phyloP scores from a whole-genome alignment of 2,888 invertebrate species.

The Hybos culiciformis region DNA sequence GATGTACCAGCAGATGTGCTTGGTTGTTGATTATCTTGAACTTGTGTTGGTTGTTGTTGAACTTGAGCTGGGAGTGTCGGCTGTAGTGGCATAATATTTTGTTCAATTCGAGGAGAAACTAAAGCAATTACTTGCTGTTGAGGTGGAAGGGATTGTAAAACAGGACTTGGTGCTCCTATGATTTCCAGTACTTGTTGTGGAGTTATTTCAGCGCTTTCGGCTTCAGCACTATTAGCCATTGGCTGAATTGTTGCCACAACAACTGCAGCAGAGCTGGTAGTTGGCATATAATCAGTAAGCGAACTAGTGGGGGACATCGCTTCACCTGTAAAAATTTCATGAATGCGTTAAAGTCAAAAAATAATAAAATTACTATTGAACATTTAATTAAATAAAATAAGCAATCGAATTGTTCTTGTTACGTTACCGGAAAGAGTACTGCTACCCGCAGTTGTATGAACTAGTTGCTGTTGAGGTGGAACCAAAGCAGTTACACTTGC shows the following conservation, averaged over 20 bases:
- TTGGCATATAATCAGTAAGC: conserved; percentile 73
- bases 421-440: no score
- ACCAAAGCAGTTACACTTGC: conserved; percentile 40
- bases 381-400: no score
- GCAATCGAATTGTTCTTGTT: no score
- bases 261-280: conserved; percentile 54
- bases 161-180: no score
- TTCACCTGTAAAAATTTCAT: no score
- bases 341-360: no score
- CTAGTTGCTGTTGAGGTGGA: conserved; percentile 48
- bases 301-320: conserved; percentile 53
- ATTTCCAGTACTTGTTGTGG: conserved; percentile 33
- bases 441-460: conserved; percentile 39
- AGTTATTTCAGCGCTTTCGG: conserved; percentile 32
- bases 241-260: conserved; percentile 57
- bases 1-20: conserved; percentile 28
- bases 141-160: no score
- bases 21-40: conserved; percentile 30
- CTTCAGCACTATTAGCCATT: conserved; percentile 30
- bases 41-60: conserved; percentile 23
- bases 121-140: conserved; percentile 53
- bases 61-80: conserved; percentile 20
- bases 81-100: conserved; percentile 23
- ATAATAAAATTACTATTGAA: no score
- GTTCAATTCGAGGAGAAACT: conserved; percentile 54